Percentiles rank a stretch among this genome's conserved stretches.
Evolutionary conservation across 2,888 invertebrate genomes (phyloP).

Genomic region (Oeneis ivallda): DNA sequence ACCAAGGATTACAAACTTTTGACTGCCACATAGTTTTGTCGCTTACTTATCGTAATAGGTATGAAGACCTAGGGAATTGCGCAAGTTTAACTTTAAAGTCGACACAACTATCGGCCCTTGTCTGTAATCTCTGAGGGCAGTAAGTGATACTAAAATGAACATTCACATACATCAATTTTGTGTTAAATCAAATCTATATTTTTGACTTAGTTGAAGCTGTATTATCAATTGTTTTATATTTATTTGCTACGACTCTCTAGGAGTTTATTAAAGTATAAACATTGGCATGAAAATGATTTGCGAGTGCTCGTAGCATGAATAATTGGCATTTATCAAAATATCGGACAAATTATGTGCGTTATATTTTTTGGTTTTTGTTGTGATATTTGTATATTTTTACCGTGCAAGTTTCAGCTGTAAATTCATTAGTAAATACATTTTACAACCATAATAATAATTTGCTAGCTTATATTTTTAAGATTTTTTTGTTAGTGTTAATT

Average conservation of each 20-base stretch:
- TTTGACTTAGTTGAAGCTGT: slow-evolving; percentile 10
- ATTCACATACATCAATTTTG: slow-evolving; percentile 14
- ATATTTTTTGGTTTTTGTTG: slow-evolving; percentile 9
- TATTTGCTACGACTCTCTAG: slow-evolving; percentile 53
- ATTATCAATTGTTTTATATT: slow-evolving; percentile 42
- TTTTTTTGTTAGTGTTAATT: background rate
- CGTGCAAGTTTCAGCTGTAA: background rate
- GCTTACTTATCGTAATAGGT: background rate
- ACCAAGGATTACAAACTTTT: background rate
- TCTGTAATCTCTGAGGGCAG: background rate
- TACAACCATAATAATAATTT: background rate
- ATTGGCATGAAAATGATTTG: slow-evolving; percentile 41
- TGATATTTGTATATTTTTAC: background rate
- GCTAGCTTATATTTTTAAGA: background rate
- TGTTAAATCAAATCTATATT: slow-evolving; percentile 8
- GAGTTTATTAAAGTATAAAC: slow-evolving; percentile 46
- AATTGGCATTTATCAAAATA: slow-evolving; percentile 37
- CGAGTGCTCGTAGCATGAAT: slow-evolving; percentile 49
- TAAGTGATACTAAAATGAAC: background rate
- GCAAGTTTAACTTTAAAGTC: background rate
- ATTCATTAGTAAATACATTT: background rate
- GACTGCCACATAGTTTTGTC: background rate
- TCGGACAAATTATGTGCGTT: slow-evolving; percentile 15
- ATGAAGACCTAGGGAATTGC: background rate
- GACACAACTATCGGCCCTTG: too few relatives aligned